Percentiles rank a stretch among this genome's conserved stretches.
phyloP scores from a whole-genome alignment of 1,140 invertebrate species.

The Argopecten irradians region DNA sequence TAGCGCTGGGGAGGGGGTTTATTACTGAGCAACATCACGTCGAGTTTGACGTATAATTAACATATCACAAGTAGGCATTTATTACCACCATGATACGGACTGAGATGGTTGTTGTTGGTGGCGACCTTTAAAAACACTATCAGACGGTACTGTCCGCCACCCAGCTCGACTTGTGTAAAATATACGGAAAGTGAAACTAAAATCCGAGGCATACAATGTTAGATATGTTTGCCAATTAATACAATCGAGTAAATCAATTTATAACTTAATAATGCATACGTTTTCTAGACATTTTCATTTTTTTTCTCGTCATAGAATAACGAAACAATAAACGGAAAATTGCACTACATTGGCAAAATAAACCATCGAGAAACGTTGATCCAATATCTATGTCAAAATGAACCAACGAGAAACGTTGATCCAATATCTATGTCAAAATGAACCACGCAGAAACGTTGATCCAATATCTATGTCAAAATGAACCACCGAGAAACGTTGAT shows the following conservation, averaged over 20 bases:
- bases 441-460: too few species aligned
- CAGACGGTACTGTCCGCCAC: background rate
- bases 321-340: too few species aligned
- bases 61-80: slow-evolving; percentile 1
- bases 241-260: background rate
- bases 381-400: too few species aligned
- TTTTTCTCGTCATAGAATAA: background rate
- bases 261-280: background rate
- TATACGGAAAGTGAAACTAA: slow-evolving; percentile 11
- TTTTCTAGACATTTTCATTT: background rate
- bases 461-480: too few species aligned
- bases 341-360: too few species aligned
- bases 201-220: background rate
- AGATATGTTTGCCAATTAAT: background rate
- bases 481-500: too few species aligned
- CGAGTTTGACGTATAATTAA: background rate
- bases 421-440: too few species aligned
- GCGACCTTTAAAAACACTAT: background rate
- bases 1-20: background rate
- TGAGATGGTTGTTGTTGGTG: background rate
- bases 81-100: background rate
- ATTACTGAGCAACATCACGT: background rate
- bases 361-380: too few species aligned
- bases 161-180: background rate
- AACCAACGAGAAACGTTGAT: too few species aligned